A percentile compares a stretch with the other conserved stretches of the same genome.
Evolutionary conservation across 2,888 invertebrate genomes (phyloP).

Genomic region (Calliphora vomitoria): DNA sequence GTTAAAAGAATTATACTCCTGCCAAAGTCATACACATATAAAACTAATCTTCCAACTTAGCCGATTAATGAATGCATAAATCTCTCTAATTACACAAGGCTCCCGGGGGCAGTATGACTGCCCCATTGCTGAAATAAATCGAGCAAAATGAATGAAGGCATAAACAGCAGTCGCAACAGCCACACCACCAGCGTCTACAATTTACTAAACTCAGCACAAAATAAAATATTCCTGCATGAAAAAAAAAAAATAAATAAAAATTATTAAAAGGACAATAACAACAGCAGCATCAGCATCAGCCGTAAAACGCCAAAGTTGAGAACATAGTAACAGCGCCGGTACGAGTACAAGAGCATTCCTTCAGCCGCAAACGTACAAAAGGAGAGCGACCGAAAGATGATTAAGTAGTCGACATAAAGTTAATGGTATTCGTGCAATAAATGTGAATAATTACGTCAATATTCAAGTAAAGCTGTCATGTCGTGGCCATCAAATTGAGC

Average conservation of each 20-base stretch:
- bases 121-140: slow-evolving; percentile 65
- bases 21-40: slow-evolving; percentile 68
- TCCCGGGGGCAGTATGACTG: slow-evolving; percentile 67
- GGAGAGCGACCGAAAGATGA: slow-evolving; percentile 65
- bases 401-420: slow-evolving; percentile 75
- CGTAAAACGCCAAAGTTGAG: slow-evolving; percentile 44
- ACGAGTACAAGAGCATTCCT: background rate
- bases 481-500: slow-evolving; percentile 74
- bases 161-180: slow-evolving; percentile 19
- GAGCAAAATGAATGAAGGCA: slow-evolving; percentile 59
- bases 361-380: slow-evolving; percentile 26
- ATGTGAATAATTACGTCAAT: slow-evolving; percentile 75
- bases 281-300: slow-evolving; percentile 14
- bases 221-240: slow-evolving; percentile 4
- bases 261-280: slow-evolving; percentile 58
- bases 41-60: slow-evolving; percentile 77
- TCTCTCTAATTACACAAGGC: slow-evolving; percentile 77
- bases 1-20: slow-evolving; percentile 63
- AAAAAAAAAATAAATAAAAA: background rate
- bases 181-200: slow-evolving; percentile 16
- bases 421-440: slow-evolving; percentile 76
- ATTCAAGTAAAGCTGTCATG: slow-evolving; percentile 75
- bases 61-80: slow-evolving; percentile 78
- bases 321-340: background rate
- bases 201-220: slow-evolving; percentile 38